Evolutionary conservation across 2,797 vertebrate genomes (phyloP), one percentile per base, ranked within the genome.

Genomic region (Manis crassicaudata): DNA sequence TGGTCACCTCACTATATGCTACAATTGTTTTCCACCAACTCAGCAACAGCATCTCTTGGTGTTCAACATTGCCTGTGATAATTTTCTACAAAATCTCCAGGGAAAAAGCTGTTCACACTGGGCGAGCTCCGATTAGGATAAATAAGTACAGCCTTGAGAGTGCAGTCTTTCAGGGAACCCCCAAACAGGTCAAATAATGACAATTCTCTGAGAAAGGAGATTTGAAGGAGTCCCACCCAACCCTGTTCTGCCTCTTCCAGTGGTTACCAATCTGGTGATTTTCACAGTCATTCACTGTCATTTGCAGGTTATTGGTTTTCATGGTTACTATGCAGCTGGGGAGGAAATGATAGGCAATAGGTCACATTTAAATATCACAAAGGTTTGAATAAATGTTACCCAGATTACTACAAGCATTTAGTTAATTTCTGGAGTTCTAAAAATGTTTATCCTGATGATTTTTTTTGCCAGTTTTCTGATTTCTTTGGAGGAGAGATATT

Each of bases 371-470:
- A 92, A 83, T 21, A 25, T 18, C 40, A 70, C 46, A 84, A 50
- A 75, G 25, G 18, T 94, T 63, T 40, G 40, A 85, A 54, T 65
- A 77, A 72, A 72, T 72, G 18, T 3, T 97, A 68, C 46, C 20
- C 17, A 65, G 73, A 63, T 86, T 90, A 29, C 29, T 70, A 18
- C 52, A 85, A 86, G 14, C 7, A 79, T 70, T 88, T 85, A 18
- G 37, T 79, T 95, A 68, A 88, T 75, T 95, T 96, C 43, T 82
- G 83, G 46, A 83, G 11, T 60, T 90, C 56, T 90, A 62, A 84
- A 83, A 91, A 79, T 73, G 12, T 68, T 81, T 37, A 86, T 56
- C 86, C 60, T 93, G 23, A 35, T n/a, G 2, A 77, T 43, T 62
- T 7, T 6, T n/a, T 54, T 43, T 62, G 13, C n/a, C 56, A 73